Evolutionary conservation across 2,113 vertebrate species (phyloP), one percentile per base, ranked within the genome.

Genomic region (Oryzias woworae): DNA sequence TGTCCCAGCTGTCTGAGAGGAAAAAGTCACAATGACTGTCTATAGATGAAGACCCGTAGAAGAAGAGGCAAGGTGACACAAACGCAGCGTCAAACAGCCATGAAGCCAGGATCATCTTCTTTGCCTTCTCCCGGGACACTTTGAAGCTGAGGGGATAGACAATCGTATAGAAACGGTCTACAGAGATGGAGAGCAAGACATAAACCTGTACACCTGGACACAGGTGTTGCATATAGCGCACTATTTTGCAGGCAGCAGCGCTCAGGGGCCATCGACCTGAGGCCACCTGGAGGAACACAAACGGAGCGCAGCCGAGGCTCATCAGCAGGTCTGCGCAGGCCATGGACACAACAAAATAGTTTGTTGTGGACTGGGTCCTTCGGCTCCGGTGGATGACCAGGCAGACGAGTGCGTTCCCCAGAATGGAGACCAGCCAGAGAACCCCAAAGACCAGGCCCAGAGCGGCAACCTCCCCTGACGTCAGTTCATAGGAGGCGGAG

Each of bases 131-230:
- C 15, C 95, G 77, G 7, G 96, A 97, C 26, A 98, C 96, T 80
- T 98, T 98, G 89, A 99, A 98, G 75, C 95, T 98, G 54, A 98
- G 86, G 0, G 95, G 96, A 54, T 96, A 97, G 50, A 98, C 87
- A 0, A 98, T 96, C 2, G 95, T 95, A 55, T 98, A 98, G 90
- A 96, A 98, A 0, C 94, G 88, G 80, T 99, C 96, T 7, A 96
- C 75, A 0, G 95, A 93, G 83, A 98, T 95, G 18, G 93, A 96
- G 0, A 97, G 93, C 6, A 98, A 93, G 14, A 98, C 94, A 0
- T 94, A 95, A 1, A 93, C 90, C 88, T 98, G 97, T 2, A 96
- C 94, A 0, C 93, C 94, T 0, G 96, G 94, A 0, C 92, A 94
- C 58, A 98, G 91, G 59, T 95, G 92, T 80, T 97, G 96, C 13